Percentiles rank a stretch among this genome's conserved stretches.
Evolutionary conservation across 2,888 invertebrate genomes (phyloP).

Genomic region (Tolmerus cingulatus): DNA sequence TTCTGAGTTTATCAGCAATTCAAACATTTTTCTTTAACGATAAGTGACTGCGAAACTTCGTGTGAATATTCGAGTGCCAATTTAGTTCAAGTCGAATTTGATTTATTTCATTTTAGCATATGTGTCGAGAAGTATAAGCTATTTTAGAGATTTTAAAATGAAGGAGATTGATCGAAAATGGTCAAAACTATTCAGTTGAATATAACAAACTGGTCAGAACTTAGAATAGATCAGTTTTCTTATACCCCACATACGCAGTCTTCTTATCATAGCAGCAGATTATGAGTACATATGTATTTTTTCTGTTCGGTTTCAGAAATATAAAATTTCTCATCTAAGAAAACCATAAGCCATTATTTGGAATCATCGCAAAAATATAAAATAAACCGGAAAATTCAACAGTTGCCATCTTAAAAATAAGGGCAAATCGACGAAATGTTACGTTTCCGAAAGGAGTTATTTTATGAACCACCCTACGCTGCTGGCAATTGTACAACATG

Average conservation of each 20-base stretch:
- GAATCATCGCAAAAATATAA: not conserved
- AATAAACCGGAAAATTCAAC: not conserved
- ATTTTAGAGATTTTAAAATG: not conserved
- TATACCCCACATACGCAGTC: not conserved
- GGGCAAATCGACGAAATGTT: not conserved
- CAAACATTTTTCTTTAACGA: not conserved
- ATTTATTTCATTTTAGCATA: not conserved
- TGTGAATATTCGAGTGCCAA: not conserved
- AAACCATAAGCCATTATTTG: not conserved
- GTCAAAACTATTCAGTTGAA: too few relatives aligned
- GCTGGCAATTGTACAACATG: not conserved
- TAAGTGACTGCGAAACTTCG: not conserved
- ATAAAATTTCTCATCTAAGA: not conserved
- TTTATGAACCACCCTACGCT: not conserved
- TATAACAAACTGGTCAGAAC: too few relatives aligned
- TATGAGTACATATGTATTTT: too few relatives aligned
- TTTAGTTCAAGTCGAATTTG: not conserved
- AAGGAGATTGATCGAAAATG: too few relatives aligned
- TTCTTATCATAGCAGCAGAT: not conserved
- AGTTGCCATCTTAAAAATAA: not conserved
- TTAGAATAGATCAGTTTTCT: too few relatives aligned
- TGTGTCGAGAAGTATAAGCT: not conserved
- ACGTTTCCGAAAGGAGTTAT: not conserved
- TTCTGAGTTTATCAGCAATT: not conserved
- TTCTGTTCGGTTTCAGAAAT: not conserved